Evolutionary conservation across 2,888 invertebrate species (phyloP).

Genomic region (Drosophila fulvimacula): DNA sequence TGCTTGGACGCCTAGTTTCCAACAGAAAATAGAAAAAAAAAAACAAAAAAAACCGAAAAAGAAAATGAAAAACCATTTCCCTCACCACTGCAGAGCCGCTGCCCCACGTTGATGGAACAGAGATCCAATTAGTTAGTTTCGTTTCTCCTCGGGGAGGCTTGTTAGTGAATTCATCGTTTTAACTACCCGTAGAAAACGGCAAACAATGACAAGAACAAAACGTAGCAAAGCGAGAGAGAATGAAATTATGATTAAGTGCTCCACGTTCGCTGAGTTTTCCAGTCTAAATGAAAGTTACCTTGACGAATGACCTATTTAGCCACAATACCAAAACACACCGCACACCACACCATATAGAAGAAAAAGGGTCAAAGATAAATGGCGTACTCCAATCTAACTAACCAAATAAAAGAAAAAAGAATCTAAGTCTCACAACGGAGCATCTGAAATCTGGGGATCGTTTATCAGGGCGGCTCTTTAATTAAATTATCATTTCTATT

Average conservation of each 20-base stretch:
- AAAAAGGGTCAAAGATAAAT: conserved; percentile 79
- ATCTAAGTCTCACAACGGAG: conserved; percentile 18
- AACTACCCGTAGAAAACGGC: conserved; percentile 61
- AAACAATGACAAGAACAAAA: conserved; percentile 76
- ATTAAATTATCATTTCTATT: conserved; percentile 66
- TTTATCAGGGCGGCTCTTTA: conserved; percentile 44
- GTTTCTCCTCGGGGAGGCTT: conserved; percentile 53
- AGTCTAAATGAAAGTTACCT: conserved; percentile 84
- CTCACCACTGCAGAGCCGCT: conserved; percentile 1
- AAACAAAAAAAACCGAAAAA: conserved; percentile 2
- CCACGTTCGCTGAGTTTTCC: conserved; percentile 72
- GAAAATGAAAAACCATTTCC: conserved; percentile 16
- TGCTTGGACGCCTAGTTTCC: conserved; percentile 44
- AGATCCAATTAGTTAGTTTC: conserved; percentile 56
- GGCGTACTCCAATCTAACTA: conserved; percentile 30
- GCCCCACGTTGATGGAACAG: conserved; percentile 30
- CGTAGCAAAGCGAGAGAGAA: conserved; percentile 44
- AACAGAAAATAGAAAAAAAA: conserved; percentile 11
- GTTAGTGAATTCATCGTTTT: conserved; percentile 63
- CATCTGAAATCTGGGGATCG: conserved; percentile 44
- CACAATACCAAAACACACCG: conserved; percentile 70
- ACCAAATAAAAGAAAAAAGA: conserved; percentile 2
- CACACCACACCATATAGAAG: conserved; percentile 27
- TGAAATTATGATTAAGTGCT: conserved; percentile 79
- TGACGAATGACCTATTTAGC: conserved; percentile 83